Percentiles rank a stretch among this genome's conserved stretches.
Conservation (phyloP, 2,797 vertebrate genomes). For the Geotrypetes seraphini region DNA sequence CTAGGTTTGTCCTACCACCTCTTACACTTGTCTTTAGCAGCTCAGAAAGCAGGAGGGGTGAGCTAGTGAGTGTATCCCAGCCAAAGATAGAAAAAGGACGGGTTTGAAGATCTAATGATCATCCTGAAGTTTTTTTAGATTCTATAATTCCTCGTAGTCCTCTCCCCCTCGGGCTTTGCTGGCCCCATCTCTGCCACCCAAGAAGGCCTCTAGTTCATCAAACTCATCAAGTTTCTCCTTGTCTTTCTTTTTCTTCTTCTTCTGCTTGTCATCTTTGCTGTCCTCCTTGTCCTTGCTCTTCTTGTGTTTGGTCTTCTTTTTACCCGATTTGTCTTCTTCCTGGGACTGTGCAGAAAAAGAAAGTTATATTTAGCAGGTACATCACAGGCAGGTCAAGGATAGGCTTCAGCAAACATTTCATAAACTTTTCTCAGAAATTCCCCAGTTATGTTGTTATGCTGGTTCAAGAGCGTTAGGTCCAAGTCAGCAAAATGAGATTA, state of each 20-base stretch:
- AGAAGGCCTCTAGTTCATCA: constrained; percentile 87
- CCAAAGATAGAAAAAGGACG: no score
- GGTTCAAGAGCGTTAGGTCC: no score
- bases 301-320: constrained; percentile 76
- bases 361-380: not conserved
- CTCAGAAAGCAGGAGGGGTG: no score
- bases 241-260: constrained; percentile 48
- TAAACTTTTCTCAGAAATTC: no score
- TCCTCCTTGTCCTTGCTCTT: constrained; percentile 70
- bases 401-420: not conserved
- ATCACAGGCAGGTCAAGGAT: not conserved
- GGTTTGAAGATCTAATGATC: no score
- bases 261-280: constrained; percentile 45
- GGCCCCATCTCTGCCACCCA: constrained; percentile 59
- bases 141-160: constrained; percentile 93
- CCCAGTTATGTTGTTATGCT: no score
- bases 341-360: no score
- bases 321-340: constrained; percentile 79
- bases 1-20: no score
- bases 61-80: no score
- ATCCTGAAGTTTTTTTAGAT: no score
- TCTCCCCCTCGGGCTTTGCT: constrained; percentile 62
- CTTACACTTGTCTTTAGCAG: no score
- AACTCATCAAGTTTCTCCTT: constrained; percentile 59
- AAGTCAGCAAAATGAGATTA: no score